These are phyloP conservation scores for Hippopotamus amphibius DNA, from an alignment of 2,113 vertebrate genomes.

Conservation along the genomic window DNA sequence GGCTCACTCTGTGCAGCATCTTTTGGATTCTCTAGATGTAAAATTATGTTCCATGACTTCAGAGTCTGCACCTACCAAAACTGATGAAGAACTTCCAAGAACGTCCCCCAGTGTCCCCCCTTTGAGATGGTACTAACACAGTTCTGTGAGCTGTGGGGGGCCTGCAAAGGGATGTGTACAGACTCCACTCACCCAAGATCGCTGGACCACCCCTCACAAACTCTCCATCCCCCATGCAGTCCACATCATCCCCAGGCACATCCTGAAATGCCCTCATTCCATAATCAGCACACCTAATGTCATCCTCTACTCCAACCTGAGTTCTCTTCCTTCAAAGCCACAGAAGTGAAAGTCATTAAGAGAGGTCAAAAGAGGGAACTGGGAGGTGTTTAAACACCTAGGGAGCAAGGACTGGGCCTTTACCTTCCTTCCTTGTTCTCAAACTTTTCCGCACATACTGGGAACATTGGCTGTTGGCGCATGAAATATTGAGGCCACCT, in stretches of 20 bases:
- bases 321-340: background rate
- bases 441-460: background rate
- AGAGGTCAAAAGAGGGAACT: background rate
- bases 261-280: background rate
- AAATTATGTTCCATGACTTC: background rate
- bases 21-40: background rate
- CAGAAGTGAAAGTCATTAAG: background rate
- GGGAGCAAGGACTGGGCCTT: background rate
- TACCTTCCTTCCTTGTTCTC: background rate
- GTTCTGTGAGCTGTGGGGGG: background rate
- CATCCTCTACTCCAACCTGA: background rate
- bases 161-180: rapidly evolving
- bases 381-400: background rate
- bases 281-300: rapidly evolving
- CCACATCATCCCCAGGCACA: rapidly evolving
- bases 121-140: background rate
- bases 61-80: background rate
- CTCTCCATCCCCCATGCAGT: rapidly evolving
- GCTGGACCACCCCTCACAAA: background rate
- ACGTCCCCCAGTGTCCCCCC: no score
- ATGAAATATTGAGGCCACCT: background rate
- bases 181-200: background rate
- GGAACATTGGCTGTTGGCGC: background rate
- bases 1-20: rapidly evolving
- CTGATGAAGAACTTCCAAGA: background rate